These are phyloP conservation scores for Alloscopus bannaensis DNA, from an alignment of 2,888 invertebrate genomes.

Conservation along the genomic window DNA sequence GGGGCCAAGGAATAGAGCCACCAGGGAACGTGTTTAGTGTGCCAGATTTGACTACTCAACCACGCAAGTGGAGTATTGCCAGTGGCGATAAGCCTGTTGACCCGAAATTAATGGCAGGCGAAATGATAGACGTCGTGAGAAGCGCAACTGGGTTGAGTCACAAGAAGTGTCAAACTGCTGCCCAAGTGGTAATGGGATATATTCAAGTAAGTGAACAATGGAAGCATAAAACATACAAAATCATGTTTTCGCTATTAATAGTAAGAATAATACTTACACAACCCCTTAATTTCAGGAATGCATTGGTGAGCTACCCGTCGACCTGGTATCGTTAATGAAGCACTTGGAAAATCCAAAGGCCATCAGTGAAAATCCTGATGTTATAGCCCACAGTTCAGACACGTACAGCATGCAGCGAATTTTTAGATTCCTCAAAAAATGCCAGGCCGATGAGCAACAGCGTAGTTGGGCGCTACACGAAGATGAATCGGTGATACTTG, in stretches of 20 bases:
- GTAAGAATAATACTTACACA: too few species aligned
- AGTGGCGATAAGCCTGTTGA: slow-evolving; percentile 54
- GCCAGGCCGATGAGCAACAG: slow-evolving; percentile 96
- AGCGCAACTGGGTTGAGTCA: slow-evolving; percentile 90
- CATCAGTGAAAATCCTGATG: slow-evolving; percentile 66
- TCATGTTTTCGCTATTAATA: too few species aligned
- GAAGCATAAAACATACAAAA: too few species aligned
- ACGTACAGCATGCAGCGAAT: slow-evolving; percentile 88
- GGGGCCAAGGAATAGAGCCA: slow-evolving; percentile 11
- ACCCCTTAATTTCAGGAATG: slow-evolving; percentile 60
- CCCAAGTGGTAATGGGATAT: slow-evolving; percentile 83
- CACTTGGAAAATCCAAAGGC: slow-evolving; percentile 70
- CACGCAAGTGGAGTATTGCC: slow-evolving; percentile 56
- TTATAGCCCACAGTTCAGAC: slow-evolving; percentile 86
- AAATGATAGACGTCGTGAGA: slow-evolving; percentile 78
- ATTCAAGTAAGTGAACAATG: slow-evolving; percentile 64
- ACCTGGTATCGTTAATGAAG: slow-evolving; percentile 53
- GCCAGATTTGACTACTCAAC: slow-evolving; percentile 46
- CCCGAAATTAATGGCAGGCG: slow-evolving; percentile 64
- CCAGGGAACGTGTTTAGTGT: slow-evolving; percentile 32
- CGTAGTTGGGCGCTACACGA: slow-evolving; percentile 96
- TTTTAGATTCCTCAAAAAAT: slow-evolving; percentile 88
- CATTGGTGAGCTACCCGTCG: slow-evolving; percentile 40
- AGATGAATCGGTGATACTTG: slow-evolving; percentile 91
- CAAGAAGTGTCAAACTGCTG: slow-evolving; percentile 89